Evolutionary conservation across 1,140 invertebrate species (phyloP).

Genomic region (Hylaeus anthracinus): DNA sequence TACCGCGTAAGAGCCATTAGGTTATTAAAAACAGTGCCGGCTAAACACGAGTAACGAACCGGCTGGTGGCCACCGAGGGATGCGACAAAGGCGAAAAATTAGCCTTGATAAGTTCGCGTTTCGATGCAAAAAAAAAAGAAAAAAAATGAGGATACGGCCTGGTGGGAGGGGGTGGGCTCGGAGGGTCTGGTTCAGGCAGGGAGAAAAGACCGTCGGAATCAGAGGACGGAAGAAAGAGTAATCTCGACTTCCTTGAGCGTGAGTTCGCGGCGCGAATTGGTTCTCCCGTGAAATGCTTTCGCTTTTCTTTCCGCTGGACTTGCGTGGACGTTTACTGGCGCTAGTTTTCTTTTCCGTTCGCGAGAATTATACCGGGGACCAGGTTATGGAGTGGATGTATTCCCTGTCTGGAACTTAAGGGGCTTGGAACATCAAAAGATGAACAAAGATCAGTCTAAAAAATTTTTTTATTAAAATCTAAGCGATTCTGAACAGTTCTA

Average conservation of each 20-base stretch:
- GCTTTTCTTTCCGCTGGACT: conserved; percentile 17
- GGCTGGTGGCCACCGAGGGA: conserved; percentile 58
- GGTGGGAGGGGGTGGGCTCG: not conserved
- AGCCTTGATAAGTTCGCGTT: conserved; percentile 75
- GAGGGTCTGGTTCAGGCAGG: not conserved
- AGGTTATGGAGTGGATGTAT: not conserved
- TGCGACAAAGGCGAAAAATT: conserved; percentile 76
- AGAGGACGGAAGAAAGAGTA: conserved; percentile 45
- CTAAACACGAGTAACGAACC: conserved; percentile 69
- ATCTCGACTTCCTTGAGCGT: conserved; percentile 38
- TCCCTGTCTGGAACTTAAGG: no score
- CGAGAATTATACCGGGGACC: not conserved
- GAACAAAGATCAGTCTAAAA: no score
- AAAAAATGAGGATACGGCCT: no score
- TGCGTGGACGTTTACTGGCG: not conserved
- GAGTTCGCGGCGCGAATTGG: conserved; percentile 3
- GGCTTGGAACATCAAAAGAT: no score
- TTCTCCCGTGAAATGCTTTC: conserved; percentile 44
- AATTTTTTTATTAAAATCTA: no score
- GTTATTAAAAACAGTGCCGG: conserved; percentile 78
- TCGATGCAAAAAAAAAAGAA: conserved; percentile 22
- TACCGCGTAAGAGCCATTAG: conserved; percentile 78
- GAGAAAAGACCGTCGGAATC: conserved; percentile 21
- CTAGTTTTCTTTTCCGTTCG: not conserved
- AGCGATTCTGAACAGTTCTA: no score